Percentiles rank a stretch among this genome's conserved stretches.
Conservation (phyloP, 2,797 vertebrate genomes). For the Rhinophrynus dorsalis region DNA sequence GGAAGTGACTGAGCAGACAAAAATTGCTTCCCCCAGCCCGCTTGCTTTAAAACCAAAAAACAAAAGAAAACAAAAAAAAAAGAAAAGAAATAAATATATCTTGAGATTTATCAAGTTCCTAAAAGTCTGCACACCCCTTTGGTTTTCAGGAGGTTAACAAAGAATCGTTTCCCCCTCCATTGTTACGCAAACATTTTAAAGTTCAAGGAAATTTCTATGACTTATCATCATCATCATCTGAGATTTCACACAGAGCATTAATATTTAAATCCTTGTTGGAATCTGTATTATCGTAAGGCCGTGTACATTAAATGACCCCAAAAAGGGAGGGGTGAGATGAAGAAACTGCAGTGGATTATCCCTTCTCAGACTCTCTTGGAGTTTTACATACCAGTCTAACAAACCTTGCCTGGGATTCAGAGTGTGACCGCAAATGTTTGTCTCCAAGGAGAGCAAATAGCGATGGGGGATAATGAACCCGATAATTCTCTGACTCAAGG, state of each 20-base stretch:
- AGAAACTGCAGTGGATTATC: slow-evolving; percentile 59
- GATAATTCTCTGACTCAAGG: slow-evolving; percentile 53
- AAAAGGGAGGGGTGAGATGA: slow-evolving; percentile 52
- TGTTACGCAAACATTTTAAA: no score
- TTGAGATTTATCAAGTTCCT: no score
- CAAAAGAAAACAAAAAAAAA: no score
- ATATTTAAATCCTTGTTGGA: slow-evolving; percentile 82
- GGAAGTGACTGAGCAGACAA: no score
- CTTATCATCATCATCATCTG: slow-evolving; percentile 56
- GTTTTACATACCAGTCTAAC: slow-evolving; percentile 58
- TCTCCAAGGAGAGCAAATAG: slow-evolving; percentile 54
- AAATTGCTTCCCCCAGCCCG: no score
- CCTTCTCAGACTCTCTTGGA: slow-evolving; percentile 55
- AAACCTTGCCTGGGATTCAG: slow-evolving; percentile 45
- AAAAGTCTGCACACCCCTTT: no score
- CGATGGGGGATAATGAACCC: slow-evolving; percentile 56
- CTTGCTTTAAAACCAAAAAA: no score
- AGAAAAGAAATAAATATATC: no score
- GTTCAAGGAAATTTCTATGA: slow-evolving; percentile 57
- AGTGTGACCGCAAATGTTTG: slow-evolving; percentile 56
- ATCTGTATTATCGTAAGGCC: slow-evolving; percentile 68
- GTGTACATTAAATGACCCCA: slow-evolving; percentile 63
- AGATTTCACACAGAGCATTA: slow-evolving; percentile 72
- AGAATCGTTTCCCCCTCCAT: no score
- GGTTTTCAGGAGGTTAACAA: no score